Evolutionary conservation across 2,797 vertebrate genomes (phyloP).

Genomic region (Meda fulgida): DNA sequence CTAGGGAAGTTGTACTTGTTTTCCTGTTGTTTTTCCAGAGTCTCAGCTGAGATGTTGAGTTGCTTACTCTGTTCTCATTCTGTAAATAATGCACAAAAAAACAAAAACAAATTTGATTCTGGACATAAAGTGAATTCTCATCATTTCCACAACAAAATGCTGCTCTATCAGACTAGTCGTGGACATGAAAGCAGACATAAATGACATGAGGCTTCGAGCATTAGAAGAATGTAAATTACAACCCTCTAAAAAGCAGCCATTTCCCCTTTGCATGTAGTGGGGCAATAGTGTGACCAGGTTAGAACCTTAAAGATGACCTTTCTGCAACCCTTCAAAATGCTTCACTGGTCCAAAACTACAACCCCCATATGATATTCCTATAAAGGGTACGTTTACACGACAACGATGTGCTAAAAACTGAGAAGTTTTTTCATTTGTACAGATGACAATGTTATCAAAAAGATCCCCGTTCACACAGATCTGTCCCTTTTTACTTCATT

Average conservation of each 20-base stretch:
- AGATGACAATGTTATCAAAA: no score
- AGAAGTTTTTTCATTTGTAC: no score
- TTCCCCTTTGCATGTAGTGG: constrained; percentile 15
- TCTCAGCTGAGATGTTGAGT: constrained; percentile 41
- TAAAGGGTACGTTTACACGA: neutral
- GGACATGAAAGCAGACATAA: constrained; percentile 18
- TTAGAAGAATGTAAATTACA: constrained; percentile 26
- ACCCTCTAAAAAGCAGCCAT: neutral
- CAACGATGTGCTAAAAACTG: no score
- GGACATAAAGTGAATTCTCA: constrained; percentile 69
- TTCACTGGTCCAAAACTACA: constrained; percentile 1
- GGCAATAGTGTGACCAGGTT: constrained; percentile 8
- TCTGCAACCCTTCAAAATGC: constrained; percentile 8
- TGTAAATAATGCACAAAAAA: neutral
- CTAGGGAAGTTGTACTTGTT: neutral
- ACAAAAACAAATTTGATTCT: no score
- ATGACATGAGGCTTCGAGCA: neutral
- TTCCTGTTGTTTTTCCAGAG: constrained; percentile 9
- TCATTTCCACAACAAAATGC: neutral
- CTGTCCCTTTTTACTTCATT: no score
- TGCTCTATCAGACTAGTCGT: constrained; percentile 8
- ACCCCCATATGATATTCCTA: neutral
- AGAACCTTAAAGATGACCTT: constrained; percentile 4
- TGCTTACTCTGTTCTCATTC: constrained; percentile 53
- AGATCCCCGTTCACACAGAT: no score